Evolutionary conservation across 2,113 vertebrate species (phyloP).

Genomic region (Irena cyanogastra): DNA sequence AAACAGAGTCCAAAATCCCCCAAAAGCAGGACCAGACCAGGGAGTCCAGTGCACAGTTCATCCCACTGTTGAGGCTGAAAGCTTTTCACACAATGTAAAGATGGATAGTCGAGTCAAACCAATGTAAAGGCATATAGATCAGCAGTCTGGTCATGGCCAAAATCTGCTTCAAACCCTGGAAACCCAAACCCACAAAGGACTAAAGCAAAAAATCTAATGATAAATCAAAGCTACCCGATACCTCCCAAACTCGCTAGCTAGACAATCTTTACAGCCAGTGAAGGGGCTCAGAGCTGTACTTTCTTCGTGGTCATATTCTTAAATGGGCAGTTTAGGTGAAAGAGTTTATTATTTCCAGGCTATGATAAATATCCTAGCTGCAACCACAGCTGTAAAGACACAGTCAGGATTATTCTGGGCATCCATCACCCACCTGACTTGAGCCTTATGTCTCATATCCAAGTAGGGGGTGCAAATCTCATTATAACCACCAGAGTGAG

Average conservation of each 20-base stretch:
- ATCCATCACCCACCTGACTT: background rate
- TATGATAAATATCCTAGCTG: conserved; percentile 2
- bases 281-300: background rate
- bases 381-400: conserved; percentile 30
- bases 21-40: background rate
- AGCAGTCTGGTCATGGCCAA: background rate
- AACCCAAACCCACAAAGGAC: background rate
- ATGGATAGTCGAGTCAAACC: background rate
- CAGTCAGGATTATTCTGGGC: conserved; percentile 4
- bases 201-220: background rate
- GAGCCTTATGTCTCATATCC: conserved; percentile 9
- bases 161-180: background rate
- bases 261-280: background rate
- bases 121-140: background rate
- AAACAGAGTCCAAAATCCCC: background rate
- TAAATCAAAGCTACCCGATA: conserved; percentile 4
- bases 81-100: background rate
- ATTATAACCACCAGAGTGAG: conserved; percentile 50
- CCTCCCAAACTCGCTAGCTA: background rate
- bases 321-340: background rate
- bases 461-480: conserved; percentile 27
- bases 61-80: background rate
- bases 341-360: background rate
- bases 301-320: background rate
- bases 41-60: background rate